Evolutionary conservation across 2,888 invertebrate genomes (phyloP), one percentile per base, ranked within the genome.

Genomic region (Automeris io): DNA sequence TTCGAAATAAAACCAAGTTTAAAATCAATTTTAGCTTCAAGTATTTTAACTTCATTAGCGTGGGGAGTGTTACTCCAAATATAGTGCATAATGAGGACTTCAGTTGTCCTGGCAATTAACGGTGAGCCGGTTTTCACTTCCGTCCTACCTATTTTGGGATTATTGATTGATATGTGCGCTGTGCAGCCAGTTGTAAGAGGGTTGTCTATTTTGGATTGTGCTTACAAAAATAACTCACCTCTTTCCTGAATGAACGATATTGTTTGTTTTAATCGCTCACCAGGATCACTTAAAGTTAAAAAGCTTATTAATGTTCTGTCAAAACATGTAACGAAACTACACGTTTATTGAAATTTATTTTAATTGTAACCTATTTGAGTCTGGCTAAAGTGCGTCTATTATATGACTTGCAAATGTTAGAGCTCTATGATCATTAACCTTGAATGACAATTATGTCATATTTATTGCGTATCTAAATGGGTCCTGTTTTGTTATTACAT

Each of bases 71-170:
- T 70, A 65, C 8, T 26, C 9, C 13, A 29, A n/a, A 70, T 61
- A 71, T 67, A 70, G 72, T 70, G 66, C 47, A 70, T 71, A 70
- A 70, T 63, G 66, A 64, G 62, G 52, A 49, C 48, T 51, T 52
- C 58, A 60, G 64, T 67, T 73, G 78, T 77, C 77, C 64, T 58
- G 70, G 73, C 59, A 72, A 76, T 80, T 76, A 76, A 62, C 60
- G 50, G 55, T 52, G 44, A 39, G 46, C 53, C 50, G 45, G 60
- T 50, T 54, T 56, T 58, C 56, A 55, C 53, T 74, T 79, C 79
- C 79, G 64, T 70, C 44, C 50, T 37, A 41, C 48, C 54, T 74
- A 75, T 79, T 74, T 74, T 61, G 51, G 59, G 59, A 42, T 37
- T 43, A 58, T 49, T 64, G 70, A 71, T 67, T 67, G 70, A 75